Evolutionary conservation across 2,888 invertebrate species (phyloP).

Genomic region (Dusona sp.): DNA sequence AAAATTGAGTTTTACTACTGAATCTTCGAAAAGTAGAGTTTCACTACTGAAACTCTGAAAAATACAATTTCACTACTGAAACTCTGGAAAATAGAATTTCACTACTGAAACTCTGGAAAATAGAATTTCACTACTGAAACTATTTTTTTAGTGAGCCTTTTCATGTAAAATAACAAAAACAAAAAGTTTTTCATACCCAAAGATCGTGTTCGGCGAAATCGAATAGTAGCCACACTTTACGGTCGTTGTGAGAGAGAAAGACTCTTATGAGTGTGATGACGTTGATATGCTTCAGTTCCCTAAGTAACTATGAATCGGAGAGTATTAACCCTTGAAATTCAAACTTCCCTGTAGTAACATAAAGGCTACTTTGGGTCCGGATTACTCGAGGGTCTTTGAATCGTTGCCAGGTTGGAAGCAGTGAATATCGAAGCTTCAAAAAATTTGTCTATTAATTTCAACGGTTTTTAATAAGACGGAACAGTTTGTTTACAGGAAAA

Average conservation of each 20-base stretch:
- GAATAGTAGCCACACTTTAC: conserved; percentile 98
- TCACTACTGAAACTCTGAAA: too few species aligned
- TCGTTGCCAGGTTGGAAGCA: too few species aligned
- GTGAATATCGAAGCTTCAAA: too few species aligned
- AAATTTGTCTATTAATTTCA: too few species aligned
- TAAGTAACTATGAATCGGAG: conserved; percentile 88
- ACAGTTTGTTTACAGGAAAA: too few species aligned
- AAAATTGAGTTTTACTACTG: too few species aligned
- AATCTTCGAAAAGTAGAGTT: too few species aligned
- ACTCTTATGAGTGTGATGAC: conserved; percentile 98
- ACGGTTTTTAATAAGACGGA: too few species aligned
- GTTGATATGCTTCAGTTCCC: conserved; percentile 98
- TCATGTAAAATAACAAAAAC: background rate
- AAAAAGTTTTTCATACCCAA: conserved; percentile 88
- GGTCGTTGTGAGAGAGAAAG: conserved; percentile 97
- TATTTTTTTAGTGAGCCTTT: background rate
- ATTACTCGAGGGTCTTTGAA: background rate
- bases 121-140: background rate
- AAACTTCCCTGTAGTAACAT: background rate
- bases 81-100: too few species aligned
- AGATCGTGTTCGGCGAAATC: conserved; percentile 99
- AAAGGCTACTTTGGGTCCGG: background rate
- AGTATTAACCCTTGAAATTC: background rate
- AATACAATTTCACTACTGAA: too few species aligned
- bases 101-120: too few species aligned